A percentile compares a stretch with the other conserved stretches of the same genome.
These are phyloP conservation scores for Achatina immaculata DNA, from an alignment of 1,140 invertebrate species.

Conservation along the genomic window DNA sequence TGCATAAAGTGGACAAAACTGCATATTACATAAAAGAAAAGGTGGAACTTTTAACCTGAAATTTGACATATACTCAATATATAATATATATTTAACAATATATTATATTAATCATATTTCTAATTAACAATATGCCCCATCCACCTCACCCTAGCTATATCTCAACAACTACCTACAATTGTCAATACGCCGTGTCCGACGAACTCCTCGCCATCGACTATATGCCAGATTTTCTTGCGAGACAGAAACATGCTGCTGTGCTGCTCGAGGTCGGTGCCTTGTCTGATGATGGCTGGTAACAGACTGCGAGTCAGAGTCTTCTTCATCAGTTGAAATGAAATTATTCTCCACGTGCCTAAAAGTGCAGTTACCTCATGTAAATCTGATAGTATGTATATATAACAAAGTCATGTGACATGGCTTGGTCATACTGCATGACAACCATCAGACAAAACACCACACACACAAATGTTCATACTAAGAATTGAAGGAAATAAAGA, in stretches of 20 bases:
- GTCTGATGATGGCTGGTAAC: background rate
- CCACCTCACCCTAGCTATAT: too few relatives aligned
- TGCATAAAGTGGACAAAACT: too few relatives aligned
- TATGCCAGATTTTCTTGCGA: slow-evolving; percentile 29
- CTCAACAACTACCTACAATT: slow-evolving; percentile 31
- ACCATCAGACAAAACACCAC: background rate
- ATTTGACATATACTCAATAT: too few relatives aligned
- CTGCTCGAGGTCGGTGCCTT: background rate
- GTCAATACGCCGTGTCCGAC: slow-evolving; percentile 16
- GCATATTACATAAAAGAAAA: too few relatives aligned
- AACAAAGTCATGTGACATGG: background rate
- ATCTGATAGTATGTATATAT: background rate
- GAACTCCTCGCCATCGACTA: slow-evolving; percentile 14
- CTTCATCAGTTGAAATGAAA: slow-evolving; percentile 17
- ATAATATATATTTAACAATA: too few relatives aligned
- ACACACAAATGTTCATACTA: background rate
- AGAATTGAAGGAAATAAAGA: background rate
- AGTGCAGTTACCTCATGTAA: background rate
- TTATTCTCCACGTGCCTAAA: slow-evolving; percentile 25
- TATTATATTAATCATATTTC: too few relatives aligned
- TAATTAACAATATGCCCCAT: too few relatives aligned
- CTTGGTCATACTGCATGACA: background rate
- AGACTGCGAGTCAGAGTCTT: slow-evolving; percentile 22
- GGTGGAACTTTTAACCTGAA: too few relatives aligned
- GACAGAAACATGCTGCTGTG: slow-evolving; percentile 8